Percentiles rank a stretch among this genome's conserved stretches.
Conservation (phyloP, 1,140 invertebrate species). For the Cepaea nemoralis region DNA sequence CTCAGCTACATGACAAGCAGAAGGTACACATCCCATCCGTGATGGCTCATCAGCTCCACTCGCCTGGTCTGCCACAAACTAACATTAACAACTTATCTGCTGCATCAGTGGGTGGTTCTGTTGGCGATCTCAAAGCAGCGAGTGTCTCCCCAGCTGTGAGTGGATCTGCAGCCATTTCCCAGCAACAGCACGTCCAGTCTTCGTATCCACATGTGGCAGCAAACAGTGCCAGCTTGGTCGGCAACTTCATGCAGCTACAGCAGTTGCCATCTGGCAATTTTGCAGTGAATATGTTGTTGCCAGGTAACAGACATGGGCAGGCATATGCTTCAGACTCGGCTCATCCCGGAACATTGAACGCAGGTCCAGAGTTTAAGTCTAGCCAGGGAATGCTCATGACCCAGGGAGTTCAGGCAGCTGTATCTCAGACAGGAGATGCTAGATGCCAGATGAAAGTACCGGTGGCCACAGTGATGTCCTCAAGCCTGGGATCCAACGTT, state of each 20-base stretch:
- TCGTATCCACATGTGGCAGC: neutral
- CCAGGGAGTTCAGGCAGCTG: neutral
- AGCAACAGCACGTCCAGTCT: neutral
- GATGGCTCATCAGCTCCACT: neutral
- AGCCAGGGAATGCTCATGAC: neutral
- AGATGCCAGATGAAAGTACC: slow-evolving; percentile 6
- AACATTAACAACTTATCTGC: neutral
- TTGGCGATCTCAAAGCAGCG: neutral
- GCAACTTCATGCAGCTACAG: slow-evolving; percentile 28
- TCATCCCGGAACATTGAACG: neutral
- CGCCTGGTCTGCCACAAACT: neutral
- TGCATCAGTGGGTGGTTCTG: neutral
- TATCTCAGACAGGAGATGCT: neutral
- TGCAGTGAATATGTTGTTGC: slow-evolving; percentile 32
- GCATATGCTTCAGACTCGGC: slow-evolving; percentile 1
- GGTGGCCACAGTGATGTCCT: slow-evolving; percentile 16
- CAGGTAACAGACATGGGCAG: slow-evolving; percentile 5
- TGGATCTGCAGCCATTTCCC: neutral
- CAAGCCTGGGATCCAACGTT: slow-evolving; percentile 17
- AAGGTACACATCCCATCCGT: neutral
- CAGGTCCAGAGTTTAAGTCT: neutral
- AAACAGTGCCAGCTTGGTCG: neutral
- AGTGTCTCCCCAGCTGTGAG: neutral
- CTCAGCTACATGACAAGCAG: slow-evolving; percentile 10
- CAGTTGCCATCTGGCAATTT: slow-evolving; percentile 12